Base-by-base conservation (phyloP, 2,888 invertebrate genomes). In the Rhagium mordax region DNA sequence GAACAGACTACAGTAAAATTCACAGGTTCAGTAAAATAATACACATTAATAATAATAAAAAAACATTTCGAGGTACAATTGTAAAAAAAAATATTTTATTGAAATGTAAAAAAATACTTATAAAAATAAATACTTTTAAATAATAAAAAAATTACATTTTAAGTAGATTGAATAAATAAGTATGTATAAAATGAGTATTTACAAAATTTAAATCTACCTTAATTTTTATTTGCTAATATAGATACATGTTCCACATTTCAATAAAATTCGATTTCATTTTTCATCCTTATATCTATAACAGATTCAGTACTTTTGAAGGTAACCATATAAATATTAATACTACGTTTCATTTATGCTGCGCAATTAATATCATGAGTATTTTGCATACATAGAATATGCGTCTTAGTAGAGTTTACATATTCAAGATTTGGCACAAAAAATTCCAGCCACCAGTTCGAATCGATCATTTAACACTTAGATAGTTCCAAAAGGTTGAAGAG, bases 301-400 rank as follows among this genome's bases (percentile, higher is more conserved):
- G 64, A 75, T 79, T 67, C 80, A 80, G 80, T 80, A 80, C 80
- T 77, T 76, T 78, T 75, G 71, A 74, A 77, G 76, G 78, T 78
- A 80, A 79, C 78, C 75, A 80, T 76, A 60, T 49, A 72, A 67
- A 57, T 67, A 57, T 67, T 67, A 67, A 67, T 67, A 67, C 67
- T 41, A 57, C 18, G 67, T 18, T 57, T 57, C 57, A 51, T 55
- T 47, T 48, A 53, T 57, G 55, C 67, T 67, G 67, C 55, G 57
- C 57, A 67, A 47, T 33, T 57, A 24, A 59, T 59, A 15, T 57
- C 21, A 53, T 65, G 67, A 67, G 67, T 67, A 67, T 67, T 67
- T 29, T 53, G 27, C 15, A 51, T 53, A 29, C 41, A 18, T 29
- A n/a, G n/a, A n/a, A n/a, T n/a, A 47, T 53, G 33, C 21, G 15